Base-by-base conservation (phyloP, 2,113 vertebrate species). In the Equus przewalskii region DNA sequence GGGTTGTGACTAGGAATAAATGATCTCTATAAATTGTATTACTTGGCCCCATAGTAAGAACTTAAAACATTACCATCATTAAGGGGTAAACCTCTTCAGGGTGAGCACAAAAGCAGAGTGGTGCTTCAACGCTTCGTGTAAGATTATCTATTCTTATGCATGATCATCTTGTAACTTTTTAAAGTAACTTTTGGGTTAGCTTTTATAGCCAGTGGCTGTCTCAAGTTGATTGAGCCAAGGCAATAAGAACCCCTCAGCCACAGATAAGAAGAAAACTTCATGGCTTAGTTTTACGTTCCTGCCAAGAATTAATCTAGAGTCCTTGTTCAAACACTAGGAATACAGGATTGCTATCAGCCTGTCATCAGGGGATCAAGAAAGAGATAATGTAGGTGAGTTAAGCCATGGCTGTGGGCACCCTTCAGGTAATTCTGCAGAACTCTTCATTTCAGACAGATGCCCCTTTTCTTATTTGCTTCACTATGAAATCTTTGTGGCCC, bases 391-490 rank as follows among this genome's bases (percentile, higher is more conserved):
- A 88, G 78, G 30, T 73, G 93, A 92, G 81, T 60, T 81, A 92
- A 81, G 28, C 7, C 46, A 19, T 84, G 54, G 70, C 46, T 78
- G 0, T 58, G 26, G 14, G 28, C 19, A 78, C 11, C 65, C 51
- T 94, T 96, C 24, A 46, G 60, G 46, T 89, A 65, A 79, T 72
- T 97, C 46, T 79, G n/a, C 13, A 84, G 14, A 60, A 80, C 30
- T 75, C 90, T 79, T 87, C 58, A 44, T 97, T 94, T 76, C 19
- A 80, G 33, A 84, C 18, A 75, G 36, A 83, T 1, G 1, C 11
- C 30, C 33, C 60, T 30, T 60, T 36, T 83, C 30, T 41, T 22
- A 13, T 62, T 92, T 75, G 5, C 14, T 80, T 92, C 58, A 73
- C 5, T 54, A 51, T 86, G 44, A 88, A 90, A 89, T 58, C 69